Percentiles rank a stretch among this genome's conserved stretches.
Evolutionary conservation across 1,140 invertebrate species (phyloP).

Genomic region (Drosophila ironensis): DNA sequence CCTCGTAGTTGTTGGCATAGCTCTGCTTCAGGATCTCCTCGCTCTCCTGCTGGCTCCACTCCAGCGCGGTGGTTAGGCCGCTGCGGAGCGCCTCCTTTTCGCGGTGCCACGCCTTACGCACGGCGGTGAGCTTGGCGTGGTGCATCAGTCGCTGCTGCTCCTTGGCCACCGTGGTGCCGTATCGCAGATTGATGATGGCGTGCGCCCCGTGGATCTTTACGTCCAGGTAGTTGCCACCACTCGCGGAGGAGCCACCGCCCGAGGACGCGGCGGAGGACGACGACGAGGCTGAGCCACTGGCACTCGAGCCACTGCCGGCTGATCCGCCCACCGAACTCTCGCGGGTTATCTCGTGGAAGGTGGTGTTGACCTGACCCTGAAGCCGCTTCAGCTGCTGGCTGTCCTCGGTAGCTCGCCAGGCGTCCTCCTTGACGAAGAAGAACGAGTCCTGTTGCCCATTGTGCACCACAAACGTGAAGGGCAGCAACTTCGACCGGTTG

Average conservation of each 20-base stretch:
- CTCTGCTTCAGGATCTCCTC: slow-evolving; percentile 94
- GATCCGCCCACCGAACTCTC: slow-evolving; percentile 82
- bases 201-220: slow-evolving; percentile 93
- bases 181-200: slow-evolving; percentile 91
- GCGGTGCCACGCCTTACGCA: slow-evolving; percentile 95
- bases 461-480: slow-evolving; percentile 94
- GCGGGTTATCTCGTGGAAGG: slow-evolving; percentile 91
- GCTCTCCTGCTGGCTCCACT: slow-evolving; percentile 90
- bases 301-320: not conserved
- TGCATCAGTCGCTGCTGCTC: slow-evolving; percentile 93
- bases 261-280: slow-evolving; percentile 13
- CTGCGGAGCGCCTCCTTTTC: slow-evolving; percentile 92
- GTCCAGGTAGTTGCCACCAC: slow-evolving; percentile 86
- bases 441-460: slow-evolving; percentile 95
- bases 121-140: slow-evolving; percentile 92
- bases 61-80: slow-evolving; percentile 88
- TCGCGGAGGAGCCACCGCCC: not conserved
- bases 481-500: slow-evolving; percentile 93
- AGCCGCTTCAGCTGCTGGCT: slow-evolving; percentile 92
- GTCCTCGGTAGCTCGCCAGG: slow-evolving; percentile 93
- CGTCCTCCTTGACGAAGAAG: slow-evolving; percentile 96
- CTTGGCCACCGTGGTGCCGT: slow-evolving; percentile 94
- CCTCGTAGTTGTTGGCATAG: slow-evolving; percentile 91
- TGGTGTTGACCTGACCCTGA: slow-evolving; percentile 95
- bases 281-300: not conserved